Percentiles rank a stretch among this genome's conserved stretches.
Conservation (phyloP, 2,113 vertebrate species). For the Castor canadensis region DNA sequence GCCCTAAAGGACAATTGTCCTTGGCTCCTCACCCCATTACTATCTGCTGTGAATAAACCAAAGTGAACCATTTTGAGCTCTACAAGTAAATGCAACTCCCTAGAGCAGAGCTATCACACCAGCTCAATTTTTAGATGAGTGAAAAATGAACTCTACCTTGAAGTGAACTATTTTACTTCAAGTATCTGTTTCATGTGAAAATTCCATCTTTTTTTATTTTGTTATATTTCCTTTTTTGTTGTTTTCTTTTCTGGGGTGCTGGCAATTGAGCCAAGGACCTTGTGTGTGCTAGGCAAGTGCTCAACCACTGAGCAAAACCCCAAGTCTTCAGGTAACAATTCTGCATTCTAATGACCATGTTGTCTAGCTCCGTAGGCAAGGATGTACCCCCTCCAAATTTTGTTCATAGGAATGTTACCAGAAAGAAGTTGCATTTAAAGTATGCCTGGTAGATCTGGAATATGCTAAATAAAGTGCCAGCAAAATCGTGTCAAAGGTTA, state of each 20-base stretch:
- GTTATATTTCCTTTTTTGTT: no score
- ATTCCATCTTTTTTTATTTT: not conserved
- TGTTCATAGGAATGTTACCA: not conserved
- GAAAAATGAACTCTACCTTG: not conserved
- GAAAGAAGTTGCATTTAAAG: not conserved
- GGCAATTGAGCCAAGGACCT: no score
- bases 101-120: not conserved
- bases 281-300: no score
- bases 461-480: not conserved
- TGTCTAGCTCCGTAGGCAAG: not conserved
- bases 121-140: not conserved
- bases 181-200: not conserved
- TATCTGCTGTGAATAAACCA: not conserved
- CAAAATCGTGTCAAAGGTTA: not conserved
- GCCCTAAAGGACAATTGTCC: not conserved
- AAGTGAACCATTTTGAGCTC: not conserved
- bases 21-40: not conserved
- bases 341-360: not conserved
- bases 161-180: not conserved
- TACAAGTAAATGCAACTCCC: not conserved
- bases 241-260: no score
- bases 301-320: no score
- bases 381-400: not conserved
- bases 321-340: not conserved
- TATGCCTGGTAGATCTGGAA: not conserved